Evolutionary conservation across 2,113 vertebrate species (phyloP).

Genomic region (Electrona antarctica): DNA sequence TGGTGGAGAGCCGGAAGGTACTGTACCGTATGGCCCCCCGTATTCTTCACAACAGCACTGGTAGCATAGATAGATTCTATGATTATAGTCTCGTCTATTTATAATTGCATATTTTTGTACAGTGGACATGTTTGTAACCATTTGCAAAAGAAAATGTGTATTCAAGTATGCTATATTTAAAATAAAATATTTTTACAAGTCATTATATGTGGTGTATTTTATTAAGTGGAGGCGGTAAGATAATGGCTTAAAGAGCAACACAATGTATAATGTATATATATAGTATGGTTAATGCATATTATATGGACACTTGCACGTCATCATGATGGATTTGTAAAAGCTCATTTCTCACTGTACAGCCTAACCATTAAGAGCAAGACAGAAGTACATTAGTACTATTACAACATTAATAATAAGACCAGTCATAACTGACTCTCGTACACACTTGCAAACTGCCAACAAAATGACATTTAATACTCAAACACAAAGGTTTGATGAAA

Average conservation of each 20-base stretch:
- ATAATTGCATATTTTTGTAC: conserved; percentile 46
- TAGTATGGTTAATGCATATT: background rate
- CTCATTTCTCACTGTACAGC: conserved; percentile 23
- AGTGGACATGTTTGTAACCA: conserved; percentile 24
- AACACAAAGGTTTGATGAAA: background rate
- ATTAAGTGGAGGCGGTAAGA: background rate
- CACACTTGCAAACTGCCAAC: background rate
- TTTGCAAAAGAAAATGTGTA: conserved; percentile 33
- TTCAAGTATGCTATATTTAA: conserved; percentile 14
- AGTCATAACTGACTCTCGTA: background rate
- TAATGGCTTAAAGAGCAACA: no score
- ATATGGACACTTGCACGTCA: background rate
- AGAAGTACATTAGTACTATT: background rate
- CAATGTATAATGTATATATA: no score
- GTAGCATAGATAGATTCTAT: background rate
- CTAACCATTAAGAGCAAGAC: no score
- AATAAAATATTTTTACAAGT: background rate
- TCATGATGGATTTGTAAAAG: conserved; percentile 25
- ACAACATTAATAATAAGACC: background rate
- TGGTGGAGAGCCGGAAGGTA: conserved; percentile 3
- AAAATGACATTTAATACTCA: conserved; percentile 20
- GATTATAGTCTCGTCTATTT: conserved; percentile 3
- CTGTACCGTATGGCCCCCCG: background rate
- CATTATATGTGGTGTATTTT: conserved; percentile 23
- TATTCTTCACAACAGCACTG: conserved; percentile 25